Evolutionary conservation across 2,113 vertebrate genomes (phyloP).

Genomic region (Ammodytes dubius): DNA sequence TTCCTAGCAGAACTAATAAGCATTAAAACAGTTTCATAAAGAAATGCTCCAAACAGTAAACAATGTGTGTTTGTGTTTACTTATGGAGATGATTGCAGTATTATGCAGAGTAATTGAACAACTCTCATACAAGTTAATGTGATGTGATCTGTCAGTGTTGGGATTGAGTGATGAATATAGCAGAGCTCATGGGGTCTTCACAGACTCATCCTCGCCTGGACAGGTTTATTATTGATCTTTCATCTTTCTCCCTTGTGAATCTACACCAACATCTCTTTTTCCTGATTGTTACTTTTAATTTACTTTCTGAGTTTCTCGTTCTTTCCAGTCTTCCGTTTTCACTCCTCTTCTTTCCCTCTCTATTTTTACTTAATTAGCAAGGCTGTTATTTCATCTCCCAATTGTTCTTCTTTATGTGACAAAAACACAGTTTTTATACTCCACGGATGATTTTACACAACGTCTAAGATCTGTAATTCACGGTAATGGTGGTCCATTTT

Average conservation of each 20-base stretch:
- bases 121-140: slow-evolving; percentile 36
- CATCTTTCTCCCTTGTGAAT: slow-evolving; percentile 23
- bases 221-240: slow-evolving; percentile 39
- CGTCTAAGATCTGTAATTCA: slow-evolving; percentile 1
- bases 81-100: background rate
- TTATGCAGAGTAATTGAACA: slow-evolving; percentile 12
- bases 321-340: background rate
- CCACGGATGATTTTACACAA: background rate
- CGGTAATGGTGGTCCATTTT: background rate
- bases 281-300: slow-evolving; percentile 35
- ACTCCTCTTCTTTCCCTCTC: background rate
- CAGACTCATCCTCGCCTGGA: slow-evolving; percentile 31
- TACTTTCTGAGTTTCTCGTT: slow-evolving; percentile 24
- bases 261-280: background rate
- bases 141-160: slow-evolving; percentile 31
- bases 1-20: slow-evolving; percentile 24
- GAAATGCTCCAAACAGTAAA: background rate
- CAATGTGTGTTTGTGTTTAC: background rate
- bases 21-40: slow-evolving; percentile 27
- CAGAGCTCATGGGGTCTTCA: background rate
- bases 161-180: slow-evolving; percentile 24
- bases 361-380: slow-evolving; percentile 25
- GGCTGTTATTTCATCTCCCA: slow-evolving; percentile 9
- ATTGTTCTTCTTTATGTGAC: slow-evolving; percentile 1
- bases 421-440: background rate